Conservation (phyloP, 2,888 invertebrate genomes). For the Tenthredo notha region DNA sequence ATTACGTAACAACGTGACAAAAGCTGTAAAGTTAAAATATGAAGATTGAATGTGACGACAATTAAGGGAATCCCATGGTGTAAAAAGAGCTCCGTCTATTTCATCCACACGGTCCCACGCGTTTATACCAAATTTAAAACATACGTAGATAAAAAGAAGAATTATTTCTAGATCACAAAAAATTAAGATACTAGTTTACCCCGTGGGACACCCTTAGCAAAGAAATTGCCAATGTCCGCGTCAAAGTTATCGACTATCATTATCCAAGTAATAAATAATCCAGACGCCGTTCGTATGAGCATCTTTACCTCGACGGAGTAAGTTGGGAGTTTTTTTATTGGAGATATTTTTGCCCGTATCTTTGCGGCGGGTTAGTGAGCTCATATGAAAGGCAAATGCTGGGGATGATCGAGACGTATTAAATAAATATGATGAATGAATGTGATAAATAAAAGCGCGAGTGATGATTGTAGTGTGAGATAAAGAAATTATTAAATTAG, state of each 20-base stretch:
- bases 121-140: no score
- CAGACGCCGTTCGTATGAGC: slow-evolving; percentile 3
- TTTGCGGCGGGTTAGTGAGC: slow-evolving; percentile 2
- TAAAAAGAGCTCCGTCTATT: no score
- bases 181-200: no score
- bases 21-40: slow-evolving; percentile 66
- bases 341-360: background rate
- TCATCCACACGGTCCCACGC: no score
- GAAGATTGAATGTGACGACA: slow-evolving; percentile 52
- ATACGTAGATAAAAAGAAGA: no score
- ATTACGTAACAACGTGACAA: slow-evolving; percentile 66
- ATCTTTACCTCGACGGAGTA: background rate
- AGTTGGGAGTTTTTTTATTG: background rate
- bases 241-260: slow-evolving; percentile 16
- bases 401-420: slow-evolving; percentile 59
- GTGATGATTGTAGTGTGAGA: slow-evolving; percentile 50
- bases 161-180: no score
- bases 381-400: slow-evolving; percentile 60
- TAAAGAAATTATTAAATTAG: slow-evolving; percentile 59
- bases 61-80: background rate
- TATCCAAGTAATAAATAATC: slow-evolving; percentile 5
- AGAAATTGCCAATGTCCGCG: slow-evolving; percentile 27
- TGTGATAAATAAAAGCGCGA: slow-evolving; percentile 51
- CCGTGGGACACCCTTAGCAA: background rate
- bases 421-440: slow-evolving; percentile 26